Evolutionary conservation across 2,113 vertebrate genomes (phyloP).

Genomic region (Acinonyx jubatus): DNA sequence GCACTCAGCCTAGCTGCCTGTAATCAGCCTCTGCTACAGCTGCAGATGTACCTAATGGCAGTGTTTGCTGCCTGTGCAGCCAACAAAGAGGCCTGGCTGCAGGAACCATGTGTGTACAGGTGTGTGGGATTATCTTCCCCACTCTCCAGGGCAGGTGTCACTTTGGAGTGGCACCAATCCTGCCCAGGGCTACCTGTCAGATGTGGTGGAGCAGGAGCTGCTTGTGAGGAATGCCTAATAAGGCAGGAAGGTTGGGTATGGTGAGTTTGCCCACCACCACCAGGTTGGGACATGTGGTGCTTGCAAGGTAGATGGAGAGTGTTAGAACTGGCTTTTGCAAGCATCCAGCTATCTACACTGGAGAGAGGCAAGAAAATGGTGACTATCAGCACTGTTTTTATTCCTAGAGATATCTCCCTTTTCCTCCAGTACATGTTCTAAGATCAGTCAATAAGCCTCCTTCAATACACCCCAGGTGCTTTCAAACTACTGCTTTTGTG

Average conservation of each 20-base stretch:
- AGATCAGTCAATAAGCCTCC: neutral
- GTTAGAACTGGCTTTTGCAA: neutral
- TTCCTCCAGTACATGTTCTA: neutral
- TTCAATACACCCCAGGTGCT: neutral
- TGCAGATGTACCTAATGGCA: neutral
- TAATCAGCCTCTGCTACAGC: neutral
- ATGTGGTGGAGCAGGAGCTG: neutral
- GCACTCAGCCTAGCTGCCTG: neutral
- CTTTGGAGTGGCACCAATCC: neutral
- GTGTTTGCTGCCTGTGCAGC: neutral
- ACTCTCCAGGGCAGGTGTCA: neutral
- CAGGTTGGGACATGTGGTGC: neutral
- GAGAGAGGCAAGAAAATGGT: neutral
- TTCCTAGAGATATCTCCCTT: neutral
- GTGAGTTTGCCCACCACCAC: neutral
- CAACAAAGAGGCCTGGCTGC: neutral
- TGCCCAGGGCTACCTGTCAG: neutral
- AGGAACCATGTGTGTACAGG: neutral
- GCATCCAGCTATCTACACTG: neutral
- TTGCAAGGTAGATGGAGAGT: neutral
- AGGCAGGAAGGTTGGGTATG: neutral
- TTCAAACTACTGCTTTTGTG: neutral
- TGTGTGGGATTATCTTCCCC: neutral
- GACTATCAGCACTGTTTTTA: neutral
- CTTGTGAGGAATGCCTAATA: neutral